Evolutionary conservation across 2,113 vertebrate species (phyloP).

Genomic region (Anoura caudifer): DNA sequence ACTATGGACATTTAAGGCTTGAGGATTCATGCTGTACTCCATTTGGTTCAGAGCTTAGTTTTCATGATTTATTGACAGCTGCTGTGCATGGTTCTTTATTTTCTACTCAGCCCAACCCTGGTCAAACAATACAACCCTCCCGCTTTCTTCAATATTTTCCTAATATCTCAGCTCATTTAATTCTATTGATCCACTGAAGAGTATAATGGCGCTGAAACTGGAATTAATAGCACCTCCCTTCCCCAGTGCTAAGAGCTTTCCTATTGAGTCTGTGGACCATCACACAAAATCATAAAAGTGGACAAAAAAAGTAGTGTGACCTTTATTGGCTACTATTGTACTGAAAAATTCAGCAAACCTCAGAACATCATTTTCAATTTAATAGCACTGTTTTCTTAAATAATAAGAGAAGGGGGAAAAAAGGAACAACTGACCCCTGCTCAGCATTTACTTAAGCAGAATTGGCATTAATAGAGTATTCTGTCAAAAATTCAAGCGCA

Average conservation of each 20-base stretch:
- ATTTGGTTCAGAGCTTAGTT: slow-evolving; percentile 70
- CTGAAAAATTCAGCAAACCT: slow-evolving; percentile 82
- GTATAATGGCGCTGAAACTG: slow-evolving; percentile 82
- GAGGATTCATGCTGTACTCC: slow-evolving; percentile 65
- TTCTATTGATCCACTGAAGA: slow-evolving; percentile 85
- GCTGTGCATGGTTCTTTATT: slow-evolving; percentile 79
- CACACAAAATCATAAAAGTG: slow-evolving; percentile 82
- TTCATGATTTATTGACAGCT: slow-evolving; percentile 81
- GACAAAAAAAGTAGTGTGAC: slow-evolving; percentile 81
- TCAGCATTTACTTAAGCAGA: slow-evolving; percentile 92
- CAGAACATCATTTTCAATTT: slow-evolving; percentile 83
- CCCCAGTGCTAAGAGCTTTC: slow-evolving; percentile 78
- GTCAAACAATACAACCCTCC: slow-evolving; percentile 81
- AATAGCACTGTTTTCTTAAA: slow-evolving; percentile 84
- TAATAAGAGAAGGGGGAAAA: slow-evolving; percentile 76
- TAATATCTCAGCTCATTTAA: slow-evolving; percentile 88
- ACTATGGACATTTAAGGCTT: slow-evolving; percentile 56
- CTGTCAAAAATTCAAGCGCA: slow-evolving; percentile 89
- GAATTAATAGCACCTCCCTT: slow-evolving; percentile 82
- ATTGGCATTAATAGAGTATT: slow-evolving; percentile 95
- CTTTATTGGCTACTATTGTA: slow-evolving; percentile 80
- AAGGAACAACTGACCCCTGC: slow-evolving; percentile 85
- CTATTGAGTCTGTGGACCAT: slow-evolving; percentile 81
- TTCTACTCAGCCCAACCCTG: slow-evolving; percentile 81
- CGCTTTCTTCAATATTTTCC: slow-evolving; percentile 86